Evolutionary conservation across 2,797 vertebrate genomes (phyloP).

Genomic region (Gymnothorax javanicus): DNA sequence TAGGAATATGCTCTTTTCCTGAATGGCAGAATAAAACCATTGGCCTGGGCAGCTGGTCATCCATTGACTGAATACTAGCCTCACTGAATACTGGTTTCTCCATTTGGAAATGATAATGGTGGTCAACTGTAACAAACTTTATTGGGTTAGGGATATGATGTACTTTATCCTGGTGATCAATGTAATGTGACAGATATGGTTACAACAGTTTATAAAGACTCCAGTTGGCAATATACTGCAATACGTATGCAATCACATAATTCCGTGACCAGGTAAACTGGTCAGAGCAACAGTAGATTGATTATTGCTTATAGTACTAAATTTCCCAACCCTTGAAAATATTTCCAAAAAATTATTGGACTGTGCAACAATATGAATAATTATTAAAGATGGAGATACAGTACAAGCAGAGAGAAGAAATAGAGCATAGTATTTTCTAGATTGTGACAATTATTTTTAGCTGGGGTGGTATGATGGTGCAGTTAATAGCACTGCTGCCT

Average conservation of each 20-base stretch:
- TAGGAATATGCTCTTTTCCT: not conserved
- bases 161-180: not conserved
- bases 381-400: not conserved
- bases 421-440: not conserved
- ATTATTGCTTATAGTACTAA: not conserved
- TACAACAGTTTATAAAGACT: constrained; percentile 10
- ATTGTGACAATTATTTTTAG: not conserved
- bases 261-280: not conserved
- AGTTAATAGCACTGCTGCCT: too few relatives aligned
- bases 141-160: not conserved
- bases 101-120: not conserved
- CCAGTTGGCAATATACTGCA: not conserved
- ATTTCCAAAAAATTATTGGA: not conserved
- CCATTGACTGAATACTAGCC: not conserved
- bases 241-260: constrained; percentile 19
- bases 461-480: too few relatives aligned
- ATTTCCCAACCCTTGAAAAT: not conserved
- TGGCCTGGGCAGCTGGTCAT: not conserved
- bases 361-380: not conserved
- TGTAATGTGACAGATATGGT: constrained; percentile 14
- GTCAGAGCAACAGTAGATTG: not conserved
- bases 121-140: not conserved
- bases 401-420: not conserved
- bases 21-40: not conserved
- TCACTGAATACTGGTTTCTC: not conserved